Percentiles rank a stretch among this genome's conserved stretches.
These are phyloP conservation scores for Oxytorus armatus DNA, from an alignment of 2,888 invertebrate species.

Conservation along the genomic window DNA sequence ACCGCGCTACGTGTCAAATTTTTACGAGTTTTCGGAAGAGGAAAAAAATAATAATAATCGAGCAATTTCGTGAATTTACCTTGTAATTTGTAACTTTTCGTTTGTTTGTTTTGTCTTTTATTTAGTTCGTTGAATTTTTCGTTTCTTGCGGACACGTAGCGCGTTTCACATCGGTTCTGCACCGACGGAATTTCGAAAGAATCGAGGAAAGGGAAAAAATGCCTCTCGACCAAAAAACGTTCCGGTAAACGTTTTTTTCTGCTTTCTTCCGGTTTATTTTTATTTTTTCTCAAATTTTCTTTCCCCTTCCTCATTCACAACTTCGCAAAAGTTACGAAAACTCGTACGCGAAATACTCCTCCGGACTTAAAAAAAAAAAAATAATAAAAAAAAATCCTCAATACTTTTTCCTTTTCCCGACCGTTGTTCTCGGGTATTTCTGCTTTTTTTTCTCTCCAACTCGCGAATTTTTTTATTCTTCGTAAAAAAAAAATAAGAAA, in stretches of 20 bases:
- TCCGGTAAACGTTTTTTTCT: conserved; percentile 35
- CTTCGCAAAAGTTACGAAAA: conserved; percentile 51
- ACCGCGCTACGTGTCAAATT: conserved; percentile 38
- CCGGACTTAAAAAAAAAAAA: conserved; percentile 9
- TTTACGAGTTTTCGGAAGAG: no score
- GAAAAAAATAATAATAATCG: no score
- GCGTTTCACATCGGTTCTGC: conserved; percentile 18
- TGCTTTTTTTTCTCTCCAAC: conserved; percentile 5
- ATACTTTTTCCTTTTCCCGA: conserved; percentile 19
- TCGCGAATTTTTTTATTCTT: not conserved
- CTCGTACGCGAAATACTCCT: conserved; percentile 44
- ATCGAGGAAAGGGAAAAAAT: conserved; percentile 8
- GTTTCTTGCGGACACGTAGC: conserved; percentile 40
- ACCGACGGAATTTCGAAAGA: no score
- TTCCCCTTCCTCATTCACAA: conserved; percentile 8
- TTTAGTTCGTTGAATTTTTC: no score
- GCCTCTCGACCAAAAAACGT: conserved; percentile 38
- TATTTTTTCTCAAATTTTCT: conserved; percentile 29
- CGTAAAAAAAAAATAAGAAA: conserved; percentile 15
- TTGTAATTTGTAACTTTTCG: not conserved
- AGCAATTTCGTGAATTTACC: conserved; percentile 28
- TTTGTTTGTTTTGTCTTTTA: no score
- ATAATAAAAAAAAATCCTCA: conserved; percentile 24
- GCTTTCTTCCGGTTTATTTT: conserved; percentile 26
- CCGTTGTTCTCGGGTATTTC: conserved; percentile 29